Evolutionary conservation across 35 echinoderm and acorn worm genomes (phyloP), one percentile per base, ranked within the genome.

Genomic region (Heliocidaris erythrogramma): DNA sequence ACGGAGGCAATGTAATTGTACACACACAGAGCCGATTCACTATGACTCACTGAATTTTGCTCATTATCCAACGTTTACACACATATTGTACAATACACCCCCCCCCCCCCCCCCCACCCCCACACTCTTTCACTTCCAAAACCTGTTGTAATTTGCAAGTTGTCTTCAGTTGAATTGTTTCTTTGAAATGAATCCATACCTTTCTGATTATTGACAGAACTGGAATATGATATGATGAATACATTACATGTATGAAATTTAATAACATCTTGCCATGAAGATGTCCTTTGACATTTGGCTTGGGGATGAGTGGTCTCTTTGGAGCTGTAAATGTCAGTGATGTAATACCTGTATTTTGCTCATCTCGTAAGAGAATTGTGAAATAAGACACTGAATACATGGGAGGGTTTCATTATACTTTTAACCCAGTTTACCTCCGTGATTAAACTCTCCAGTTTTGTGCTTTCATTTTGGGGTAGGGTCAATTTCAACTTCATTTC

Each of bases 11-110:
- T 78, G 65, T 78, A 78, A 78, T 78, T 78, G 65, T 78, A 78
- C 65, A 78, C 65, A 89, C 85, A 87, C 87, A 17, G 31, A 48
- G 87, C 87, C 87, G 32, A 89, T 89, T 89, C 87, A 89, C 47
- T 48, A 48, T 89, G 87, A 89, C 87, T 89, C 87, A 89, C 87
- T 42, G 87, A 31, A 89, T 89, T 89, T 89, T 48, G 47, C 30
- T 89, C 87, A 30, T 89, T 89, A 89, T 18, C 65, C 27, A n/a
- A 78, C 65, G 21, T 78, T 78, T 78, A 78, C 65, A n/a, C 65
- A 78, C n/a, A 42, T 42, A 42, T 42, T 42, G 35, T 42, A 42
- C 65, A 78, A 78, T 27, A 18, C n/a, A 29, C 21, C 65, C 18
- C 65, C 65, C 4, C 65, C 61, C 52, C 52, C 65, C 17, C 65